A percentile compares a stretch with the other conserved stretches of the same genome.
These are phyloP conservation scores for Enteromius fasciolatus DNA, from an alignment of 2,797 vertebrate genomes.

Conservation along the genomic window DNA sequence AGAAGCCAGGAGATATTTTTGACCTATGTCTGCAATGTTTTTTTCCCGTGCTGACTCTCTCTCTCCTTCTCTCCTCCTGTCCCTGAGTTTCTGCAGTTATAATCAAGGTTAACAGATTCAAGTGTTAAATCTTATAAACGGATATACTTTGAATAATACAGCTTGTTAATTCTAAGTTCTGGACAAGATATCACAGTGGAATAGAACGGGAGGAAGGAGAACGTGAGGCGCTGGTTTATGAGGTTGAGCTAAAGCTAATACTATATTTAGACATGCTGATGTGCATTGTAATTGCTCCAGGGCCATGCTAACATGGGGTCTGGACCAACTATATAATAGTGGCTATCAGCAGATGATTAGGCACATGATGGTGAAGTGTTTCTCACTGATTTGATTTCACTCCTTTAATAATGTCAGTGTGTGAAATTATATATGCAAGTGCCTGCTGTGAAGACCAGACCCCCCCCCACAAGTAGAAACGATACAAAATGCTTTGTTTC, in stretches of 20 bases:
- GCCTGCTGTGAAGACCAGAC: not conserved
- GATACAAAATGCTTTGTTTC: too few species aligned
- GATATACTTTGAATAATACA: constrained; percentile 42
- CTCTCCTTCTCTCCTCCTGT: not conserved
- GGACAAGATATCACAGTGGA: constrained; percentile 40
- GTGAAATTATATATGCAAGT: not conserved
- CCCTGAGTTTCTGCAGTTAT: not conserved
- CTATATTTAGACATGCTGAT: constrained; percentile 25
- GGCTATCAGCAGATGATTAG: constrained; percentile 47
- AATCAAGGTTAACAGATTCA: constrained; percentile 45
- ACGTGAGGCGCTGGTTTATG: constrained; percentile 4
- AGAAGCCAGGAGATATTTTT: constrained; percentile 46
- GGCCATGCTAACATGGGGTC: constrained; percentile 25
- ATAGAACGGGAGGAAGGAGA: constrained; percentile 24
- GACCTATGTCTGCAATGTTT: constrained; percentile 35
- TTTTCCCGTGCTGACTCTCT: constrained; percentile 12
- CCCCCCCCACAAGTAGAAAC: not conserved
- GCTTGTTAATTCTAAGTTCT: constrained; percentile 1
- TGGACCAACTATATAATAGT: constrained; percentile 47
- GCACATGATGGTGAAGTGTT: constrained; percentile 45
- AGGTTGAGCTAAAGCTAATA: constrained; percentile 3
- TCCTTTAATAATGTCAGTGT: constrained; percentile 23
- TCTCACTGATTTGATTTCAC: constrained; percentile 30
- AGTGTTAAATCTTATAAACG: constrained; percentile 48
- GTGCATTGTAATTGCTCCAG: constrained; percentile 32